Conservation (phyloP, 2,113 vertebrate species). For the Tinamus guttatus region DNA sequence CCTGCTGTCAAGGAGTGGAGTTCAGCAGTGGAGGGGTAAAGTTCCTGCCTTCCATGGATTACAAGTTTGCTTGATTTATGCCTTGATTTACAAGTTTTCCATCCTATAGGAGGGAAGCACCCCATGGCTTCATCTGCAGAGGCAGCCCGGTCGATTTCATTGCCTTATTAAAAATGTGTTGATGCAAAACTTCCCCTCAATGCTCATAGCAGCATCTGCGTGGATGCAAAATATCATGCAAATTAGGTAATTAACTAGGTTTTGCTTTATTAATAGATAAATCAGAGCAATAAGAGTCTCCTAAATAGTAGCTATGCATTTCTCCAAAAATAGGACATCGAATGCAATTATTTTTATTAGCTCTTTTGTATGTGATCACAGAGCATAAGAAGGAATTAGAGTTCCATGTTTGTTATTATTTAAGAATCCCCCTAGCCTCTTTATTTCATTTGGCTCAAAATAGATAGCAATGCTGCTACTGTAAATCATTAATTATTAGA, state of each 20-base stretch:
- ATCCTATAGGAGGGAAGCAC: neutral
- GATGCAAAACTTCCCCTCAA: conserved; percentile 24
- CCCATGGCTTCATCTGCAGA: neutral
- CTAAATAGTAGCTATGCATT: conserved; percentile 46
- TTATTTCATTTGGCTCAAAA: conserved; percentile 30
- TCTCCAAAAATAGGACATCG: conserved; percentile 40
- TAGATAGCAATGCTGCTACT: neutral
- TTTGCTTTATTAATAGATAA: conserved; percentile 69
- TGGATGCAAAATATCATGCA: conserved; percentile 56
- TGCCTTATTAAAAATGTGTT: conserved; percentile 7
- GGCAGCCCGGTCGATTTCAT: neutral
- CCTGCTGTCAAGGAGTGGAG: no score
- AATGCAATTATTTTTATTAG: conserved; percentile 59
- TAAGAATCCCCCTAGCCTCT: conserved; percentile 9
- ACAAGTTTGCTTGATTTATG: neutral
- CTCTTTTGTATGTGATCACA: conserved; percentile 50
- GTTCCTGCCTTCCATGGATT: neutral
- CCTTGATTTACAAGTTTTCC: neutral
- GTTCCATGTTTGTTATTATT: conserved; percentile 36
- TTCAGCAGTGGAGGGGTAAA: neutral
- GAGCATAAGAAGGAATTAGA: conserved; percentile 40
- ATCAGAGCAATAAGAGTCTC: conserved; percentile 44
- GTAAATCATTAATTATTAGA: neutral
- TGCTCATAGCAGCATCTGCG: neutral
- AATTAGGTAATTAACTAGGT: conserved; percentile 63